Conservation (phyloP, 2,888 invertebrate genomes). For the Spatulosminthurus flaviceps region DNA sequence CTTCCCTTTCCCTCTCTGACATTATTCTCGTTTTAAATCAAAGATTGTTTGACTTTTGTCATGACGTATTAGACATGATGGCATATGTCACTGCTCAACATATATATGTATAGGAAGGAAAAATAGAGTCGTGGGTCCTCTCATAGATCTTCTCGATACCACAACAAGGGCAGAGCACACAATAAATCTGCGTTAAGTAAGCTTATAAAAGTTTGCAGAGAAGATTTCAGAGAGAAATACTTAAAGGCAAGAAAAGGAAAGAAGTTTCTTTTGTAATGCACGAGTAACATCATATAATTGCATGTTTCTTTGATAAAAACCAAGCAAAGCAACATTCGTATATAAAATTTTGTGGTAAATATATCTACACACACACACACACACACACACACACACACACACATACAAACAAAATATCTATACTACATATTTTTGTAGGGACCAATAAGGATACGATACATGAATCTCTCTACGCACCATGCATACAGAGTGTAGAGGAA, state of each 20-base stretch:
- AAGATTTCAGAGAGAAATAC: slow-evolving; percentile 1
- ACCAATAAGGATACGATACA: too few relatives aligned
- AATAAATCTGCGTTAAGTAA: slow-evolving; percentile 6
- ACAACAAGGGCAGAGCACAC: slow-evolving; percentile 13
- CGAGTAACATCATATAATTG: background rate
- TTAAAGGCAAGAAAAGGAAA: slow-evolving; percentile 11
- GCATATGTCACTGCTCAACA: background rate
- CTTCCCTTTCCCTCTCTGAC: background rate
- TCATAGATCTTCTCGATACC: background rate
- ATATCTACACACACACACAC: background rate
- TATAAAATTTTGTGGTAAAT: background rate
- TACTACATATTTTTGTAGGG: too few relatives aligned
- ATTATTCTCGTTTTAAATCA: background rate
- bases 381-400: too few relatives aligned
- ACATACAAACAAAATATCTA: too few relatives aligned
- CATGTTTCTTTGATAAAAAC: too few relatives aligned
- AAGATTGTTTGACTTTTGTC: background rate
- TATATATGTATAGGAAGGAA: too few relatives aligned
- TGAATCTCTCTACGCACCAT: too few relatives aligned
- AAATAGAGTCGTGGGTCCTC: background rate
- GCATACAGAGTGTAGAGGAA: too few relatives aligned
- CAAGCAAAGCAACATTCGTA: background rate
- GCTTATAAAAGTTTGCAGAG: slow-evolving; percentile 4
- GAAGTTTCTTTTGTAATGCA: slow-evolving; percentile 11
- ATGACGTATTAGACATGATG: background rate